phyloP scores from a whole-genome alignment of 2,113 vertebrate species.

The Coptodon rendalli region DNA sequence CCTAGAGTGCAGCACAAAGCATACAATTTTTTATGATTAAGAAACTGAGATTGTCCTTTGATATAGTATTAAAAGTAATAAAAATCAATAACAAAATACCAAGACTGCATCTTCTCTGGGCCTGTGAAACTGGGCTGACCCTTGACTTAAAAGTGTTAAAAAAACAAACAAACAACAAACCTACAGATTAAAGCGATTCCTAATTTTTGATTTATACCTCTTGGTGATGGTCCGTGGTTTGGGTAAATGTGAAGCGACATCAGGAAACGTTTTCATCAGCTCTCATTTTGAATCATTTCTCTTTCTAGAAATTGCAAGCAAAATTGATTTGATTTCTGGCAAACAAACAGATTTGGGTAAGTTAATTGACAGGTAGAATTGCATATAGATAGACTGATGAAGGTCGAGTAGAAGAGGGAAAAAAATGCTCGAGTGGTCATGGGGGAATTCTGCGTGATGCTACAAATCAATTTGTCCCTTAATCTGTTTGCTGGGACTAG shows the following conservation, averaged over 20 bases:
- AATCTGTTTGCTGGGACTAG: slow-evolving; percentile 51
- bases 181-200: neutral
- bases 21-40: neutral
- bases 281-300: neutral
- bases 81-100: neutral
- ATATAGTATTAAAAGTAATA: neutral
- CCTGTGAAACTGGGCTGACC: neutral
- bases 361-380: slow-evolving; percentile 42
- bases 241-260: neutral
- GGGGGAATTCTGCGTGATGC: slow-evolving; percentile 38
- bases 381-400: slow-evolving; percentile 53
- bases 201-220: neutral
- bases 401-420: slow-evolving; percentile 3
- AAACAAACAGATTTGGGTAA: slow-evolving; percentile 7
- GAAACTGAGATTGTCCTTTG: neutral
- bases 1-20: neutral
- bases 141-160: neutral
- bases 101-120: neutral
- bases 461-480: slow-evolving; percentile 61
- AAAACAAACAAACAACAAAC: neutral
- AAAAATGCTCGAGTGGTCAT: slow-evolving; percentile 13
- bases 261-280: neutral
- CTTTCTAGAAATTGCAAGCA: neutral
- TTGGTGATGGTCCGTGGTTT: fast-evolving
- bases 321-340: neutral